Base-by-base conservation (phyloP, 2,888 invertebrate genomes). In the Pteria penguin region DNA sequence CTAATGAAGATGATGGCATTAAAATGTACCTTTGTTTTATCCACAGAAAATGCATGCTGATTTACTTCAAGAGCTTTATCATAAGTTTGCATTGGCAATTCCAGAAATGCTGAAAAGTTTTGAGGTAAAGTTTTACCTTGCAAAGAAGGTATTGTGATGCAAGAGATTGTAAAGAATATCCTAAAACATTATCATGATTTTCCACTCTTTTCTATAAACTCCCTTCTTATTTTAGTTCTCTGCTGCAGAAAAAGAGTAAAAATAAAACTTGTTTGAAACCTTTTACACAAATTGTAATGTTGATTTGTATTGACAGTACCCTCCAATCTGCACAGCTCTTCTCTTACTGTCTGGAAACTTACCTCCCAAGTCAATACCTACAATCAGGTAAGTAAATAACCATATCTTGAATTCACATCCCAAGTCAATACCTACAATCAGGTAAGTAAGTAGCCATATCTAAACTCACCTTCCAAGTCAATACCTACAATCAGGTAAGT, bases 61-160 rank as follows among this genome's bases (percentile, higher is more conserved):
- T 4, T 52, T 86, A 31, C 80, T 82, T 54, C 80, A 85, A 60
- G 71, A 80, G 24, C 71, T 90, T 52, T 76, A 84, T 71, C 84
- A 86, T 66, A 86, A 85, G 61, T 82, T 88, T 61, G 82, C 84
- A 33, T 63, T 84, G 24, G 85, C 85, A 8, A 54, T 89, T 14
- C 84, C 87, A 26, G 86, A 87, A 67, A 84, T 90, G 82, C 73
- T 88, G 66, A 80, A 84, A 61, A 72, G 81, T 2, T 87, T 87
- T 54, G 77, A 85, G 76, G 89, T 89, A 72, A 79, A 73, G 75
- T 18, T 18, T 1, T 29, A 32, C 18, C 27, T 14, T 5, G 31
- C 11, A 32, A 65, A 63, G 31, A 63, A 18, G n/a, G 11, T 2
- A 52, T 52, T 0, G 52, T n/a, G 52, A 14, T 24, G 0, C 2